phyloP scores from a whole-genome alignment of 92 coral and sea anemone genomes.

The Palythoa caribaeorum region DNA sequence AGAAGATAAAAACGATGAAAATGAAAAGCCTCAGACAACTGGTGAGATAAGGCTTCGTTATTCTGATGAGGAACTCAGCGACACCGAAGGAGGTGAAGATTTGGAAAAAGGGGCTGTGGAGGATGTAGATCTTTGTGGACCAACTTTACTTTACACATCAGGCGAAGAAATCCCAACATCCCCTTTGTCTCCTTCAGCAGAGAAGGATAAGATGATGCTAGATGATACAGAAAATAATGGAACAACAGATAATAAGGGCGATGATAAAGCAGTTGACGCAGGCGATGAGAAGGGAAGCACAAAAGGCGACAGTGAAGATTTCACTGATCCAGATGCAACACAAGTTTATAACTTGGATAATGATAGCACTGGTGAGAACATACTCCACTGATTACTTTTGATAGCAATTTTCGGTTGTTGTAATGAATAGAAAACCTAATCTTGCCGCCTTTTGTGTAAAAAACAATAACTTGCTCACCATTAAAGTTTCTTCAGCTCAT shows the following conservation, averaged over 20 bases:
- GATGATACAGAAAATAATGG: neutral
- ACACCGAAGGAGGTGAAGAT: neutral
- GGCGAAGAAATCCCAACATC: slow-evolving; percentile 24
- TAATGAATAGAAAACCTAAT: neutral
- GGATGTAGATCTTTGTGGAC: slow-evolving; percentile 39
- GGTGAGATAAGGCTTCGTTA: neutral
- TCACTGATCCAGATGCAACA: slow-evolving; percentile 23
- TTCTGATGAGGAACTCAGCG: slow-evolving; percentile 18
- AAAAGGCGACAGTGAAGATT: neutral
- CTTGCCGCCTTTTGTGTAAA: neutral
- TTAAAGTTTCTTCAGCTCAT: no score
- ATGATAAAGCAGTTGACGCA: neutral
- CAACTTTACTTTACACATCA: slow-evolving; percentile 23
- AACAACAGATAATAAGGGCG: neutral
- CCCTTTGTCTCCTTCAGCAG: neutral
- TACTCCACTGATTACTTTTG: neutral
- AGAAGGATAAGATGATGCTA: neutral
- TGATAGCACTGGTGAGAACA: slow-evolving; percentile 19
- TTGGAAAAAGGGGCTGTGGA: neutral
- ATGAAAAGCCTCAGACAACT: neutral
- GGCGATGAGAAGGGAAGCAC: neutral
- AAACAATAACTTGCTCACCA: neutral
- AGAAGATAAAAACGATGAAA: no score
- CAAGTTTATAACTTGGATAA: slow-evolving; percentile 22
- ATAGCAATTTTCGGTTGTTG: no score